These are phyloP conservation scores for Poecilia picta DNA, from an alignment of 2,797 vertebrate genomes.

Conservation along the genomic window DNA sequence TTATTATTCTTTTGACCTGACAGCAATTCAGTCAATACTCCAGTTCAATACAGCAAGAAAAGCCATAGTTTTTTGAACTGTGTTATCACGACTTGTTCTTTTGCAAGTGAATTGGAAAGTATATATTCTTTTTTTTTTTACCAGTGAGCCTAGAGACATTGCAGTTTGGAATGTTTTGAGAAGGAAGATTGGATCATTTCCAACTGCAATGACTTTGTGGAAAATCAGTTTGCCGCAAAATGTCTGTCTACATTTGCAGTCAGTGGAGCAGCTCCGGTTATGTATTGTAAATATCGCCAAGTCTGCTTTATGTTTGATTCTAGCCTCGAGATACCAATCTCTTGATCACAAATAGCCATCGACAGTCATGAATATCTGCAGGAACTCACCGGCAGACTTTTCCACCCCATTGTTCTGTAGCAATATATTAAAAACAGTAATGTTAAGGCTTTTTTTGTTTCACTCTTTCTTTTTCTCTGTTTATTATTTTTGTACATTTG, in stretches of 20 bases:
- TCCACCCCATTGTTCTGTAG: constrained; percentile 33
- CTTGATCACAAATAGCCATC: constrained; percentile 52
- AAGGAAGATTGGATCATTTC: constrained; percentile 38
- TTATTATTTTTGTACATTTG: neutral
- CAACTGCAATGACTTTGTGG: constrained; percentile 32
- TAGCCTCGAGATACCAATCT: constrained; percentile 48
- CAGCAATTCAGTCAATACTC: constrained; percentile 51
- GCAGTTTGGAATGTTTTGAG: constrained; percentile 42
- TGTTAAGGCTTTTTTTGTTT: constrained; percentile 19
- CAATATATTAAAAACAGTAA: constrained; percentile 26
- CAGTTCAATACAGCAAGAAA: constrained; percentile 40
- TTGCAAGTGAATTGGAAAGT: constrained; percentile 21
- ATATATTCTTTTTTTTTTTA: neutral
- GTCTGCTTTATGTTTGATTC: constrained; percentile 51
- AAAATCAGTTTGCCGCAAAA: constrained; percentile 40
- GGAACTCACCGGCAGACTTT: constrained; percentile 42
- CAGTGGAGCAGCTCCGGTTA: constrained; percentile 56
- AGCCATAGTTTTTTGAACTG: constrained; percentile 20
- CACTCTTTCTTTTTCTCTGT: neutral
- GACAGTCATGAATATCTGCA: constrained; percentile 42
- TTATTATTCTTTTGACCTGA: constrained; percentile 54
- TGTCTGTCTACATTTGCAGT: constrained; percentile 51
- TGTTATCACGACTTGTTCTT: constrained; percentile 28
- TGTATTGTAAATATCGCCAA: constrained; percentile 56
- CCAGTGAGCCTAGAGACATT: constrained; percentile 46